Evolutionary conservation across 1,140 invertebrate genomes (phyloP), one percentile per base, ranked within the genome.

Genomic region (Papilio machaon): DNA sequence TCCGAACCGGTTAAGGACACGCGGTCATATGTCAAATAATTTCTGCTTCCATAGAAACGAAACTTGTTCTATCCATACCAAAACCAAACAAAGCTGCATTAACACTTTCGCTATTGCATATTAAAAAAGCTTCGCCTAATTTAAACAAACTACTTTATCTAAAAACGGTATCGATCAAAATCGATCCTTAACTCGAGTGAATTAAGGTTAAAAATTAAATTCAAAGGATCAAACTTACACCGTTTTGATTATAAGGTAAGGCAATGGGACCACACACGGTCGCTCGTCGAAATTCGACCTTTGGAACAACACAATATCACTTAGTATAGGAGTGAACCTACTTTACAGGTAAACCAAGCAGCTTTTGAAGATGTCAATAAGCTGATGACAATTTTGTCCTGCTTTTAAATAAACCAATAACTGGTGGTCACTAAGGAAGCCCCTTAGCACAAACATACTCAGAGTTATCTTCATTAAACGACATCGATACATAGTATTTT

Each of bases 21-120:
- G 60, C n/a, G 60, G 60, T 67, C 30, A 6, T 60, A 54, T 67
- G 64, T 67, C 64, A 35, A 67, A 35, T 30, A 67, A 35, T 67
- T 35, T 64, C 19, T 64, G 10, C 4, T 35, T 35, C 1, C 23
- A 67, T 67, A 30, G 23, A 8, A n/a, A 60, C 2, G 52, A 30
- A 10, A 30, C 19, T 64, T 64, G 19, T 7, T 67, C 30, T 30
- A 23, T 35, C 60, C 64, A 60, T 75, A 64, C 77, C 54, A 75
- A 86, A 85, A 88, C 86, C 81, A 88, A 92, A 90, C 90, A 87
- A 92, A 87, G 77, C 83, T 83, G 81, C 82, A 83, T 85, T 91
- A 92, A 92, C 91, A 94, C 92, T 94, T 91, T 92, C 90, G 87
- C 89, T 92, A 88, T 89, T 91, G 91, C 89, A 89, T 89, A 90